phyloP scores from a whole-genome alignment of 2,888 invertebrate species.

The Chymomyza procnemis region DNA sequence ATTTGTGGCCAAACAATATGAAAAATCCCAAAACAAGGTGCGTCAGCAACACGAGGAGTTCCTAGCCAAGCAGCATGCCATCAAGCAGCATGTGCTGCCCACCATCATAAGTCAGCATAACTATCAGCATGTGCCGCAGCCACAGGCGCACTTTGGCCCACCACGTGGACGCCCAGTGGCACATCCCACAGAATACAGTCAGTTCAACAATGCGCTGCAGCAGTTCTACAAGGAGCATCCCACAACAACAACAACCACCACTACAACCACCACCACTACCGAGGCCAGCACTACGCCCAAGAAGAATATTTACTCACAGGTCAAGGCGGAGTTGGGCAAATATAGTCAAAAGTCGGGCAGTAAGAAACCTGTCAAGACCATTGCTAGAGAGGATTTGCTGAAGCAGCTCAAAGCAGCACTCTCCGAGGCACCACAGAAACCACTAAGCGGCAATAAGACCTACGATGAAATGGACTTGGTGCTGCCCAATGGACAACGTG shows the following conservation, averaged over 20 bases:
- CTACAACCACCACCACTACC: conserved; percentile 83
- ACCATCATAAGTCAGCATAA: conserved; percentile 78
- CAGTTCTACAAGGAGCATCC: conserved; percentile 85
- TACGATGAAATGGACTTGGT: conserved; percentile 87
- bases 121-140: conserved; percentile 47
- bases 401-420: conserved; percentile 87
- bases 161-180: conserved; percentile 78
- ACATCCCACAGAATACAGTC: conserved; percentile 81
- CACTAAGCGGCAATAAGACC: conserved; percentile 83
- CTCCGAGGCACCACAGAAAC: conserved; percentile 83
- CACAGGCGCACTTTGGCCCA: conserved; percentile 67
- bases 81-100: conserved; percentile 78
- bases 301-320: conserved; percentile 82
- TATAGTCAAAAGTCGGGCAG: conserved; percentile 58
- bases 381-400: conserved; percentile 85
- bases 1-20: conserved; percentile 88
- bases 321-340: conserved; percentile 80
- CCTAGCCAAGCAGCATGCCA: conserved; percentile 84
- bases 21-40: conserved; percentile 87
- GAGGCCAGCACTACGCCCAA: conserved; percentile 80
- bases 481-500: conserved; percentile 86
- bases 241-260: conserved; percentile 84
- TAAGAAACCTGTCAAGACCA: conserved; percentile 80
- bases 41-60: conserved; percentile 86
- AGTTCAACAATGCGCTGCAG: conserved; percentile 84